phyloP scores from a whole-genome alignment of 1,140 invertebrate species.

The Drosophila melanogaster region DNA sequence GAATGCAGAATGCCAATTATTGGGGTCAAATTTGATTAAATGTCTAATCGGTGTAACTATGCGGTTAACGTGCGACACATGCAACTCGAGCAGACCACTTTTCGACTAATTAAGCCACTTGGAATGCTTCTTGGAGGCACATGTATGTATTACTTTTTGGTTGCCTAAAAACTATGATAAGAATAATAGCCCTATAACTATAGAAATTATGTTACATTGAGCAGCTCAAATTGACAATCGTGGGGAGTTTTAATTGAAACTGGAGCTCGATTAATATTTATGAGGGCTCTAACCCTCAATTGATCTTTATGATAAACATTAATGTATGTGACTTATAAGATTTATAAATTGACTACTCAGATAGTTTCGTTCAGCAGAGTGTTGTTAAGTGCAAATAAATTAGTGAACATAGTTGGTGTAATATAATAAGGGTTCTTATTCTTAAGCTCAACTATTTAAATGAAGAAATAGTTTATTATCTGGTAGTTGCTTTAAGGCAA shows the following conservation, averaged over 20 bases:
- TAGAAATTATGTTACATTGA: background rate
- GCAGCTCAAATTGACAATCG: constrained; percentile 1
- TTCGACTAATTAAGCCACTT: constrained; percentile 15
- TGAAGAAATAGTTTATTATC: too few species aligned
- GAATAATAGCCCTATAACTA: background rate
- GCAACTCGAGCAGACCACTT: background rate
- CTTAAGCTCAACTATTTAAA: too few species aligned
- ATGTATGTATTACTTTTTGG: background rate
- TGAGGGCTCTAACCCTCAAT: constrained; percentile 25
- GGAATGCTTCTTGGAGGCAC: constrained; percentile 8
- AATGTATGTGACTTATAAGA: background rate
- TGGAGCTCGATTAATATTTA: constrained; percentile 15
- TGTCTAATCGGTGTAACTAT: constrained; percentile 45
- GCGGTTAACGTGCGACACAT: constrained; percentile 23
- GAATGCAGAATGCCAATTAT: constrained; percentile 44
- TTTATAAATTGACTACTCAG: background rate
- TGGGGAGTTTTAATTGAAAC: constrained; percentile 16
- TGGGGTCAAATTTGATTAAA: constrained; percentile 65
- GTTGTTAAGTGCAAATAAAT: too few species aligned
- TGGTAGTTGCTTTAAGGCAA: too few species aligned
- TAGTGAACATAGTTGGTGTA: too few species aligned
- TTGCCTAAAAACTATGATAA: background rate
- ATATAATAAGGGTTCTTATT: background rate
- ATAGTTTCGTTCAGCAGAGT: too few species aligned
- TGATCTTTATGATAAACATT: constrained; percentile 10